Base-by-base conservation (phyloP, 2,797 vertebrate species). In the Eurystomus glaucurus region DNA sequence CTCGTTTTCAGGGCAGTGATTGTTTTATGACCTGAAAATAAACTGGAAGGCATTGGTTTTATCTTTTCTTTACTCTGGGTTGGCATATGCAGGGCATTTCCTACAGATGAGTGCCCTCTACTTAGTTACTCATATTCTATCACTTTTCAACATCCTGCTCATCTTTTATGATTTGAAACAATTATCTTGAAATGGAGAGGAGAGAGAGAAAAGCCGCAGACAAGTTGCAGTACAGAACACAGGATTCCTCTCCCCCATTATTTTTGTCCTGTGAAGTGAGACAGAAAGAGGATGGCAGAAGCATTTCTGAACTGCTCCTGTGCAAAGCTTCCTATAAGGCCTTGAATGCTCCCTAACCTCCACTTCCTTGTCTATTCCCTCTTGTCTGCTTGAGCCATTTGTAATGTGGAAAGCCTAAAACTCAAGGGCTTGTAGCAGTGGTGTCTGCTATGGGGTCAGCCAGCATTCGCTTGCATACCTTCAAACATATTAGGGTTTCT, bases 21-120 rank as follows among this genome's bases (percentile, higher is more conserved):
- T 93, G 45, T 55, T 86, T 95, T 71, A 87, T 57, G 37, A 82
- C 41, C 55, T 81, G 72, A 86, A 89, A 90, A 87, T 54, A 83
- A 87, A 15, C 15, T 33, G 35, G 13, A 88, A 81, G 43, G 22
- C 1, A 37, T 52, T 94, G 54, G 10, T 35, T 85, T 74, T 83
- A 17, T 61, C 11, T 88, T 82, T 78, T 72, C 79, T 92, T 71
- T 81, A 28, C 45, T 90, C 91, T 94, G 14, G 12, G 23, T 90
- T 94, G 71, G 35, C 39, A 19, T 75, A 18, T 70, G 45, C 19
- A n/a, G 37, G 43, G 33, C 35, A 65, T 84, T 97, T 96, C 41
- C 88, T 75, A 69, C 31, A 26, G 93, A 82, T 84, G 70, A 79
- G 37, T 80, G 22, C 54, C 35, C 57, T 72, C 43, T 71, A 26